A percentile compares a stretch with the other conserved stretches of the same genome.
phyloP scores from a whole-genome alignment of 2,113 vertebrate species.

The Microtus oregoni region DNA sequence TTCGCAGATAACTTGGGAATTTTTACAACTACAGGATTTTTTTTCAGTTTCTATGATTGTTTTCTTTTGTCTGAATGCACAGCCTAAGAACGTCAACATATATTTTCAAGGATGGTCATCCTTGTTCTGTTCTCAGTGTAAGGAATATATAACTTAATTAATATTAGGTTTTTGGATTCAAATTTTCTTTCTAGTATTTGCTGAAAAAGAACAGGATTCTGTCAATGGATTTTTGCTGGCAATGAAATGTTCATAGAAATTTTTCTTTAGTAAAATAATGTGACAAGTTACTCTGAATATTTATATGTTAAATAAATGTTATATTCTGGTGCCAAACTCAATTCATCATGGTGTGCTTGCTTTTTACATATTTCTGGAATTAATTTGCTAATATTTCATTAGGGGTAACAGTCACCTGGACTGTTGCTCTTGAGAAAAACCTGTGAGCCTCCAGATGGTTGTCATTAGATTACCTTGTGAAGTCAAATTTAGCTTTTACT shows the following conservation, averaged over 20 bases:
- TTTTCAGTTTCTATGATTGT: background rate
- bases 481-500: background rate
- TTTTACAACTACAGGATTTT: background rate
- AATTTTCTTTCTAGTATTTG: background rate
- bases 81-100: background rate
- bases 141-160: background rate
- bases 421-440: background rate
- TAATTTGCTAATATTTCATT: constrained; percentile 18
- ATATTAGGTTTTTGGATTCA: background rate
- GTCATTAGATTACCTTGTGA: background rate
- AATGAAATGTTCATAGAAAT: background rate
- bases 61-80: background rate
- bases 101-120: background rate
- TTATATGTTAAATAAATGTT: constrained; percentile 40
- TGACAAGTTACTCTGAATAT: constrained; percentile 20
- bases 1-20: background rate
- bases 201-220: background rate
- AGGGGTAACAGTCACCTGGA: background rate
- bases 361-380: background rate
- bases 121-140: background rate
- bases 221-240: background rate
- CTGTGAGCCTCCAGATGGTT: background rate
- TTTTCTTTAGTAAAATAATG: background rate
- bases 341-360: background rate
- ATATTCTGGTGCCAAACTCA: constrained; percentile 20